Evolutionary conservation across 2,888 invertebrate species (phyloP).

Genomic region (Biston stratarius): DNA sequence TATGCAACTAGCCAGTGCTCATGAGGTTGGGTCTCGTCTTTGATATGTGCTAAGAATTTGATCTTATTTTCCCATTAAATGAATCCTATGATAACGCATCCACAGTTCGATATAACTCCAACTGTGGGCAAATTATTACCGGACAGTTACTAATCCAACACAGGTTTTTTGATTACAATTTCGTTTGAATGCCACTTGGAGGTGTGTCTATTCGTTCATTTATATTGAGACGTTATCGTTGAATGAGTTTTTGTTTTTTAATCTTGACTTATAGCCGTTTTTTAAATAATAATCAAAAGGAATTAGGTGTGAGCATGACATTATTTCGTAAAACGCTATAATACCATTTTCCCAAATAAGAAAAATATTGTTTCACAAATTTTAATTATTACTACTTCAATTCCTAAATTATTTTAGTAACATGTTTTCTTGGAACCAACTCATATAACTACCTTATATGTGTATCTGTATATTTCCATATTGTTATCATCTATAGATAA

Average conservation of each 20-base stretch:
- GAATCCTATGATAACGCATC: too few relatives aligned
- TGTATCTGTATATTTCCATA: too few relatives aligned
- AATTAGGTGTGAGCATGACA: neutral
- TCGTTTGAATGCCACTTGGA: slow-evolving; percentile 1
- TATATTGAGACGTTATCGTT: neutral
- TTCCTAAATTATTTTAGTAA: too few relatives aligned
- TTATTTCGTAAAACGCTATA: neutral
- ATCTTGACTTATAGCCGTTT: neutral
- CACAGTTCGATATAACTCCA: too few relatives aligned
- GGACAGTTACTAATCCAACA: neutral
- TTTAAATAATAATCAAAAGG: neutral
- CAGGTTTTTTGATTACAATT: neutral
- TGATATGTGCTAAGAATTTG: too few relatives aligned
- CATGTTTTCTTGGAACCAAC: too few relatives aligned
- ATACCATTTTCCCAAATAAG: neutral
- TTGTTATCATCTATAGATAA: too few relatives aligned
- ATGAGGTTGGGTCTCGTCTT: too few relatives aligned
- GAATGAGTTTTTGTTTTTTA: neutral
- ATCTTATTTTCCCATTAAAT: neutral
- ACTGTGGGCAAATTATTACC: neutral
- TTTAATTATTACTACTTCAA: too few relatives aligned
- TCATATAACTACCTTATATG: too few relatives aligned
- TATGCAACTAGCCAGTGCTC: too few relatives aligned
- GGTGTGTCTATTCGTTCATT: slow-evolving; percentile 9
- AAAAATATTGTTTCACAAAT: too few relatives aligned